A percentile compares a stretch with the other conserved stretches of the same genome.
Conservation (phyloP, 2,113 vertebrate species). For the Saimiri boliviensis region DNA sequence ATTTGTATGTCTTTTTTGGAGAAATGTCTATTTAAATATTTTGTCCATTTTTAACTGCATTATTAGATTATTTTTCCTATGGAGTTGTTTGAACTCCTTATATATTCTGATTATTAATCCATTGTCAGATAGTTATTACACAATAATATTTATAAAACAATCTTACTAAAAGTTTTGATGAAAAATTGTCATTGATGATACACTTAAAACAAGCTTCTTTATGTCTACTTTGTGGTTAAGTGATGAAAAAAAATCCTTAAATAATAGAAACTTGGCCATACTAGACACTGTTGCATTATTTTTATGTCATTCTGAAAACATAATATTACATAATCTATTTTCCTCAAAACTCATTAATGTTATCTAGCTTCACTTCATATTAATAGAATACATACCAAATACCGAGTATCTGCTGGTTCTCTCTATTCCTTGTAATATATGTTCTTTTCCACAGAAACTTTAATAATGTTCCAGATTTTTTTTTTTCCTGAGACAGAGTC, state of each 20-base stretch:
- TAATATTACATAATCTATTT: neutral
- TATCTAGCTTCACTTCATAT: neutral
- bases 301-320: slow-evolving; percentile 26
- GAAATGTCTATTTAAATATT: too few species aligned
- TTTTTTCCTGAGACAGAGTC: neutral
- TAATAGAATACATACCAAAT: neutral
- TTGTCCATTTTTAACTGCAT: too few species aligned
- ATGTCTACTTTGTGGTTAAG: neutral
- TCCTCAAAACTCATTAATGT: neutral
- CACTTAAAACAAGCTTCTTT: neutral
- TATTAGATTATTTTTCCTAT: too few species aligned
- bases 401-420: neutral
- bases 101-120: too few species aligned
- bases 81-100: too few species aligned
- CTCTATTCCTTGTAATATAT: neutral
- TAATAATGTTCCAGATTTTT: neutral
- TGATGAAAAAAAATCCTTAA: neutral
- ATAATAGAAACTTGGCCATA: neutral
- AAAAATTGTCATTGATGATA: neutral
- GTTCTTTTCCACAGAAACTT: neutral
- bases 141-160: neutral
- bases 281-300: neutral
- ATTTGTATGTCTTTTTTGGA: too few species aligned
- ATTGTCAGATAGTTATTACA: neutral
- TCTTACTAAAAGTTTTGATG: neutral